Evolutionary conservation across 2,797 vertebrate genomes (phyloP).

Genomic region (Poeciliopsis turneri): DNA sequence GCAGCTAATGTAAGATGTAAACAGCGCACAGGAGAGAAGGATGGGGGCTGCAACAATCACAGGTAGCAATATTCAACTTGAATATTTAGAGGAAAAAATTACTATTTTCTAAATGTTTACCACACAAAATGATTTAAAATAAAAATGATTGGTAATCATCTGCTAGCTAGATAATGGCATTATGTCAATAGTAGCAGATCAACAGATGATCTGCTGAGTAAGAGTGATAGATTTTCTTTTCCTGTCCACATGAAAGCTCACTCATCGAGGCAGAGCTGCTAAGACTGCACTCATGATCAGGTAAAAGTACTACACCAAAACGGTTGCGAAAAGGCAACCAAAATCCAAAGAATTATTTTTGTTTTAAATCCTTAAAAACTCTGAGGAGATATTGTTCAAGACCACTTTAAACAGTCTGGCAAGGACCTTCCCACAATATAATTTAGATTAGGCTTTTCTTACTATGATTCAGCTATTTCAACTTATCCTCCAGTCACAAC

Average conservation of each 20-base stretch:
- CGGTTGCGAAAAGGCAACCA: not conserved
- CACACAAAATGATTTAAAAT: not conserved
- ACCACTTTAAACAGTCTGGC: not conserved
- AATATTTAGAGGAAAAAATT: not conserved
- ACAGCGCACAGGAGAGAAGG: not conserved
- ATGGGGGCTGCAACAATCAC: not conserved
- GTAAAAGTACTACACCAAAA: not conserved
- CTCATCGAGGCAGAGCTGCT: not conserved
- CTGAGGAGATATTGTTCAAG: not conserved
- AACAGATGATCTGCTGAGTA: not conserved
- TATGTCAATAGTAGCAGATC: not conserved
- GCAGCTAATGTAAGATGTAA: slow-evolving; percentile 36
- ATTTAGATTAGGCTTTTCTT: not conserved
- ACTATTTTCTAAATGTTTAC: not conserved
- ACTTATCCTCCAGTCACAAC: not conserved
- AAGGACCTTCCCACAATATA: not conserved
- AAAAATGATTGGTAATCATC: not conserved
- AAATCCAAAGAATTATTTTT: not conserved
- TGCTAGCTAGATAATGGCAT: not conserved
- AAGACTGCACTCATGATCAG: not conserved
- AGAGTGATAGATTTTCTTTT: not conserved
- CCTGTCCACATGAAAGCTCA: not conserved
- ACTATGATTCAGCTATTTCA: too few relatives aligned
- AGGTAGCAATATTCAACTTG: not conserved
- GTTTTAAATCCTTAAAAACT: not conserved